A percentile compares a stretch with the other conserved stretches of the same genome.
phyloP scores from a whole-genome alignment of 2,113 vertebrate species.

The Apus apus region DNA sequence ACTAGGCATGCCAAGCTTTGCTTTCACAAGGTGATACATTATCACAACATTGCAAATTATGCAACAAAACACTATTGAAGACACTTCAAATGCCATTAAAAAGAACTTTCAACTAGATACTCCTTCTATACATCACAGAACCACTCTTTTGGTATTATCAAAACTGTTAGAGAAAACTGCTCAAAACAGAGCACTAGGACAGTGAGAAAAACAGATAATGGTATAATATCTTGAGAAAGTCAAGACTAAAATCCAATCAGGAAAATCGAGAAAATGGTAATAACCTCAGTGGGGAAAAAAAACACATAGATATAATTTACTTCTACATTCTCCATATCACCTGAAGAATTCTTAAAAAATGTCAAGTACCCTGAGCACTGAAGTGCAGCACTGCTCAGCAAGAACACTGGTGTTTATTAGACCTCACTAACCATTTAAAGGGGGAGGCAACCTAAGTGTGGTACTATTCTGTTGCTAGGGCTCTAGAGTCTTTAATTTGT shows the following conservation, averaged over 20 bases:
- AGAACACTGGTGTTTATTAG: neutral
- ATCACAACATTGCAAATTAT: conserved; percentile 2
- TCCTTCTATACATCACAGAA: neutral
- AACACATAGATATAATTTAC: neutral
- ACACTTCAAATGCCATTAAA: neutral
- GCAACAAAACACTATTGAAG: neutral
- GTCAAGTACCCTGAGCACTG: neutral
- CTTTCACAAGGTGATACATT: neutral
- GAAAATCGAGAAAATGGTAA: neutral
- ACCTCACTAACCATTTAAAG: neutral
- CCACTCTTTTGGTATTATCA: neutral
- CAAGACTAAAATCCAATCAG: neutral
- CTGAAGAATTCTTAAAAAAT: neutral
- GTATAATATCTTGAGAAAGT: neutral
- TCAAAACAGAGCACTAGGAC: neutral
- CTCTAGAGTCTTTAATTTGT: conserved; percentile 1
- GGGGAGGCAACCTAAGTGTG: neutral
- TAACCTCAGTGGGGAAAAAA: neutral
- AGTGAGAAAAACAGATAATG: neutral
- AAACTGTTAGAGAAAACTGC: neutral
- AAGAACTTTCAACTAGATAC: neutral
- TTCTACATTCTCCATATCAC: neutral
- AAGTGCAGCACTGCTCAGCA: neutral
- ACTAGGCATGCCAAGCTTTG: neutral
- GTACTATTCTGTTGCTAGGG: neutral